Conservation (phyloP, 2,113 vertebrate genomes). For the Rhinolophus ferrumequinum region DNA sequence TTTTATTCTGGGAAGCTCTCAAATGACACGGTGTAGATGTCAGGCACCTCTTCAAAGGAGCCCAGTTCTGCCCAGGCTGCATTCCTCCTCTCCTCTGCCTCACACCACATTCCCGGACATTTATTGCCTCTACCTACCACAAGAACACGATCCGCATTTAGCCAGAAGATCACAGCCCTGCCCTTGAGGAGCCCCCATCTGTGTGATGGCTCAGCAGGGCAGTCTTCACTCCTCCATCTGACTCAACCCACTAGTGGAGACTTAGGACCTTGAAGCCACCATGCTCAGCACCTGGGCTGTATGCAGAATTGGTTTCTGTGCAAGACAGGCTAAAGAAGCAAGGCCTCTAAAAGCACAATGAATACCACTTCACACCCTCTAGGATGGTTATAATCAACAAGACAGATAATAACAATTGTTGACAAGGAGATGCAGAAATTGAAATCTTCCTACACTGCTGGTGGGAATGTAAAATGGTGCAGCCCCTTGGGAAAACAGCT, state of each 20-base stretch:
- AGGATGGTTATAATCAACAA: not conserved
- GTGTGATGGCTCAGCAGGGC: not conserved
- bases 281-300: not conserved
- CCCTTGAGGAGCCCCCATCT: not conserved
- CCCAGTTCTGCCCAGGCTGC: not conserved
- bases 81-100: not conserved
- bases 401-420: not conserved
- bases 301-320: not conserved
- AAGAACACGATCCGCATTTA: not conserved
- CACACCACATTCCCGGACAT: not conserved
- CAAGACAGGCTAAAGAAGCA: not conserved
- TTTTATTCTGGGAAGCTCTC: not conserved
- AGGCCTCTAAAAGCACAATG: not conserved
- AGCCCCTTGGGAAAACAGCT: not conserved
- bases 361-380: not conserved
- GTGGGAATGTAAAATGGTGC: not conserved
- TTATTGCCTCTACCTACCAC: not conserved
- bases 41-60: not conserved
- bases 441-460: not conserved
- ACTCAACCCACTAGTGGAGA: not conserved
- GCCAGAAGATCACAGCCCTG: not conserved
- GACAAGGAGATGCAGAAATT: not conserved
- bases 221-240: not conserved
- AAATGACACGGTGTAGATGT: not conserved
- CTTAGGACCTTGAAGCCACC: not conserved